Conservation (phyloP, 2,797 vertebrate genomes). For the Pseudomugil gertrudae region DNA sequence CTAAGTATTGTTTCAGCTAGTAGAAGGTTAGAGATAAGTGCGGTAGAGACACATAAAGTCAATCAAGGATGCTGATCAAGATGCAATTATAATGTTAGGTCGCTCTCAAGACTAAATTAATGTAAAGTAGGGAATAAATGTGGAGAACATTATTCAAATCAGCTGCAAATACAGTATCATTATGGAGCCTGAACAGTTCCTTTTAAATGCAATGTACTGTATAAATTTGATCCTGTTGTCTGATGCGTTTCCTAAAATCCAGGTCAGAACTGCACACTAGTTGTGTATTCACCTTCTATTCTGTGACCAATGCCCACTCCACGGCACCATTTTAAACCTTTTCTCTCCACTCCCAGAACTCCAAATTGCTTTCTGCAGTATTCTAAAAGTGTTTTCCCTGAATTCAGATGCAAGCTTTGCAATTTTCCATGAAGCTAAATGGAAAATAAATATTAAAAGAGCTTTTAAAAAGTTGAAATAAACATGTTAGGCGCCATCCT, state of each 20-base stretch:
- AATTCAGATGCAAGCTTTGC: constrained; percentile 59
- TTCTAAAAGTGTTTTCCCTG: constrained; percentile 55
- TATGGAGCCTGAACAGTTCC: constrained; percentile 7
- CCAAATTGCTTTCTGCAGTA: constrained; percentile 64
- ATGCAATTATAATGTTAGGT: constrained; percentile 32
- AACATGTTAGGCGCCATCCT: constrained; percentile 46
- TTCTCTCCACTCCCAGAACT: constrained; percentile 65
- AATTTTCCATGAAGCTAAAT: constrained; percentile 47
- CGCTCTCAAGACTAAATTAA: constrained; percentile 32
- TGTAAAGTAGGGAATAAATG: constrained; percentile 18
- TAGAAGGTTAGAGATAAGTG: constrained; percentile 50
- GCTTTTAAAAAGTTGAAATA: constrained; percentile 56
- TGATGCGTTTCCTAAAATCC: constrained; percentile 44
- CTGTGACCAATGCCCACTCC: constrained; percentile 60
- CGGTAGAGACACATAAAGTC: constrained; percentile 20
- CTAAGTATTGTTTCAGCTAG: constrained; percentile 26
- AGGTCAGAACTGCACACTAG: constrained; percentile 43
- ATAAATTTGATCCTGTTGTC: constrained; percentile 25
- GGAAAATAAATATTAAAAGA: constrained; percentile 58
- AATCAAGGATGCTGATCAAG: constrained; percentile 28
- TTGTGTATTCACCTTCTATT: constrained; percentile 50
- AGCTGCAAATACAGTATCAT: constrained; percentile 19
- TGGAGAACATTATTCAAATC: constrained; percentile 31
- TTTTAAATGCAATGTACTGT: constrained; percentile 15
- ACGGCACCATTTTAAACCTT: constrained; percentile 58